These are phyloP conservation scores for Myoxocephalus aenaeus DNA, from an alignment of 2,797 vertebrate genomes.

Conservation along the genomic window DNA sequence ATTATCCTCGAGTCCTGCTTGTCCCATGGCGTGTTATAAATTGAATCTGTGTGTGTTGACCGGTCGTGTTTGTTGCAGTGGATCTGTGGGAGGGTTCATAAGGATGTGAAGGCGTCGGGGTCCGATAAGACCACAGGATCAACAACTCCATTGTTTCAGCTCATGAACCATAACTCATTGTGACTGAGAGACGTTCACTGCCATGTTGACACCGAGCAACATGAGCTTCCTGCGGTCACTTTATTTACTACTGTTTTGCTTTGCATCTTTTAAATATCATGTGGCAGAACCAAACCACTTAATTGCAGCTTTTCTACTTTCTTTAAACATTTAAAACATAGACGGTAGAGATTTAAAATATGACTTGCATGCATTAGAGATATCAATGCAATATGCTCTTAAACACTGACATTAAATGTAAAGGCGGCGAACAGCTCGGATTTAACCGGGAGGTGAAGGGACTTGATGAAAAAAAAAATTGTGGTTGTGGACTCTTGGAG, in stretches of 20 bases:
- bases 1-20: background rate
- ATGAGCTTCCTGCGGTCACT: conserved; percentile 5
- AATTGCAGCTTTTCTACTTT: background rate
- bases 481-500: conserved; percentile 65
- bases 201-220: conserved; percentile 26
- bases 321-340: background rate
- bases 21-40: conserved; percentile 10
- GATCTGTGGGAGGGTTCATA: conserved; percentile 46
- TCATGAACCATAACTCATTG: conserved; percentile 29
- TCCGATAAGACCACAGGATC: conserved; percentile 50
- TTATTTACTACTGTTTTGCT: conserved; percentile 15
- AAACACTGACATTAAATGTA: conserved; percentile 9
- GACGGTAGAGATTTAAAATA: background rate
- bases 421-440: conserved; percentile 2
- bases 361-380: background rate
- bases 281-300: background rate
- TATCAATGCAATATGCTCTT: conserved; percentile 14
- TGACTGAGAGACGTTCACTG: conserved; percentile 23
- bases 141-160: conserved; percentile 42
- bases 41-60: conserved; percentile 17
- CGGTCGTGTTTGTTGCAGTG: conserved; percentile 22
- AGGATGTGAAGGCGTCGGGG: conserved; percentile 31
- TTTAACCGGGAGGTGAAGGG: conserved; percentile 26
- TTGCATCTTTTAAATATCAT: conserved; percentile 2
- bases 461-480: conserved; percentile 1